Evolutionary conservation across 2,888 invertebrate genomes (phyloP), one percentile per base, ranked within the genome.

Genomic region (Frankliniella intonsa): DNA sequence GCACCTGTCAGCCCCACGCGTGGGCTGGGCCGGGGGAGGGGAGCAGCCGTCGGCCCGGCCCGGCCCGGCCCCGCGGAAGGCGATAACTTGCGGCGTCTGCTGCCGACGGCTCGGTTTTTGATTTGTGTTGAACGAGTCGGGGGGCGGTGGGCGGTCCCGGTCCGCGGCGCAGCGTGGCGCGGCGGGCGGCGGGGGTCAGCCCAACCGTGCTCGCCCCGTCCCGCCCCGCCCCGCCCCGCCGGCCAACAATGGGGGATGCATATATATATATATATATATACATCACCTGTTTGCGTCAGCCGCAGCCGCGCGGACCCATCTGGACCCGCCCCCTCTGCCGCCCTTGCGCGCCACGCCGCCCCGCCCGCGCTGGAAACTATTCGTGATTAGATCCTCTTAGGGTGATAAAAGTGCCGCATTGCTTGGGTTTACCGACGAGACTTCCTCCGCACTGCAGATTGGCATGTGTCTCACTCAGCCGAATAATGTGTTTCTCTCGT

Each of bases 211-310:
- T n/a, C 55, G 55, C 62, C 19, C 62, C 62, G 62, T 14, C 17
- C 14, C 17, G 14, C 62, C 14, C 19, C 17, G 62, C 62, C 11
- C 11, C 17, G 62, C 7, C 62, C 62, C 62, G 14, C 62, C 11
- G 62, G 19, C 14, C 17, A 62, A 76, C 69, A 76, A 76, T 76
- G 25, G 69, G 38, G 69, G 25, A 76, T 76, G 69, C 25, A 76
- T 76, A 76, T 76, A 76, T 25, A 38, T 38, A 5, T 38, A 38
- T 76, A 76, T 25, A 38, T 38, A 5, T 38, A 38, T 76, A 76
- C 12, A 25, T 76, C 69, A 76, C 69, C 69, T 76, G 69, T 76
- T 76, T 25, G 69, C 69, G 69, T 76, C 69, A 76, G 8, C 69
- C 69, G 25, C 69, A 76, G 38, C 38, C 22, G 22, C 25, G 22